Evolutionary conservation across 1,140 invertebrate genomes (phyloP).

Genomic region (Temnothorax curvispinosus): DNA sequence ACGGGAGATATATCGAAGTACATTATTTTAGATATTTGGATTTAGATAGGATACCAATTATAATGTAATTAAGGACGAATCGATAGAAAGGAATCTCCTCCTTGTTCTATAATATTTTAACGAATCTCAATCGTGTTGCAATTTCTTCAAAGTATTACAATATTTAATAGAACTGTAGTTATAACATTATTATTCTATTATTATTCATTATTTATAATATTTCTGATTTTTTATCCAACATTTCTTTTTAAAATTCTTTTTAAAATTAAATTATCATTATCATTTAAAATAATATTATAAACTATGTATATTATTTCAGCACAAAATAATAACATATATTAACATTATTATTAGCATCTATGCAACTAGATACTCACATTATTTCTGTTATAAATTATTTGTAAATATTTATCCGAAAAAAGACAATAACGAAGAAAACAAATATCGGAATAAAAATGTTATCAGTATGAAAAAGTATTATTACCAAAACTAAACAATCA

Average conservation of each 20-base stretch:
- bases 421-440: constrained; percentile 37
- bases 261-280: constrained; percentile 3
- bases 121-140: neutral
- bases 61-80: constrained; percentile 33
- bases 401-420: neutral
- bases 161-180: neutral
- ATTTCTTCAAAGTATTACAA: neutral
- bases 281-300: neutral
- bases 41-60: constrained; percentile 51
- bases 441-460: neutral
- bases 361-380: neutral
- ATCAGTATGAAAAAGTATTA: neutral
- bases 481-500: neutral
- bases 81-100: constrained; percentile 50
- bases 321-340: neutral
- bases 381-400: constrained; percentile 4
- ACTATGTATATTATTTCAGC: neutral
- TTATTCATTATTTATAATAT: neutral
- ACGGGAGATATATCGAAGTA: constrained; percentile 45
- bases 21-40: constrained; percentile 64
- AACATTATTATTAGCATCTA: neutral
- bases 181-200: neutral
- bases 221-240: neutral
- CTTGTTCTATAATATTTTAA: constrained; percentile 52
- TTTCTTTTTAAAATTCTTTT: constrained; percentile 1